Base-by-base conservation (phyloP, 2,113 vertebrate species). In the Salminus brasiliensis region DNA sequence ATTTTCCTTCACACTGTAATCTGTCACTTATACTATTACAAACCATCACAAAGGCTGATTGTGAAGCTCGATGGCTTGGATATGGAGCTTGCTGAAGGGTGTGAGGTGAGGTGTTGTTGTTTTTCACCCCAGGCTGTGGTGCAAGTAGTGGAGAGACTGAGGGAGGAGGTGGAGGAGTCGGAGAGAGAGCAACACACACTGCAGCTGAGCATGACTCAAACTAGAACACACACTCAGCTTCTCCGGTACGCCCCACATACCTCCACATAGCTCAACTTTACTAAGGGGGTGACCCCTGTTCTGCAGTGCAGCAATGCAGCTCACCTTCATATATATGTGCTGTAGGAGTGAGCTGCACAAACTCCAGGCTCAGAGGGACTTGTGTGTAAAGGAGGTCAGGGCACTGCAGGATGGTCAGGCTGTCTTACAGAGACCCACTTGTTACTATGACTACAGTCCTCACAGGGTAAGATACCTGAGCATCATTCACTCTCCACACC, bases 191-290 rank as follows among this genome's bases (percentile, higher is more conserved):
- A 53, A 0, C 74, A 0, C 34, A 86, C 43, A 45, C 59, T 81
- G 79, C 85, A 88, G 59, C 23, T 85, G 0, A n/a, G 5, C 47
- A 27, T 80, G 12, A 85, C n/a, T 57, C 89, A 91, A 69, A 84
- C 80, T 10, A 6, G 66, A 75, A 82, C 73, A 34, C 74, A 80
- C 72, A 79, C 63, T 2, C 55, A 91, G 45, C 87, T 83, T 36
- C 68, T 85, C 74, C 91, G 91, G 93, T 95, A 87, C 25, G 43
- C 39, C 11, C 1, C n/a, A 80, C 68, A 73, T 15, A 57, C 23
- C 3, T 57, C 21, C 10, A 60, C 57, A 60, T 13, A 27, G 3
- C 3, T 36, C 3, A 36, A 36, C 3, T 36, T 4, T 36, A 7
- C 3, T 8, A 36, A 4, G 8, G 3, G 8, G 34, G 3, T 8